phyloP scores from a whole-genome alignment of 2,113 vertebrate species.

The Neoarius graeffei region DNA sequence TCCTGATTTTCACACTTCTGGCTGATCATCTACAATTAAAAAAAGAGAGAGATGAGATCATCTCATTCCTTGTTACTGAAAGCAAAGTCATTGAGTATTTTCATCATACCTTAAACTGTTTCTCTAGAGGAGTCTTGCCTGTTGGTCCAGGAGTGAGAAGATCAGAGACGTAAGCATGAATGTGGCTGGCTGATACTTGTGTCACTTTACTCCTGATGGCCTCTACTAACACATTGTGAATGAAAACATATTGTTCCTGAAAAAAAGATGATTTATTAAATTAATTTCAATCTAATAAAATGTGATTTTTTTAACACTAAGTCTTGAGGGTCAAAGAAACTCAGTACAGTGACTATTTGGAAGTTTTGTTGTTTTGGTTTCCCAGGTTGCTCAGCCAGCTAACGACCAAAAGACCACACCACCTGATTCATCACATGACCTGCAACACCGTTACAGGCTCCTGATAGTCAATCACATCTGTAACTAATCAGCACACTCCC shows the following conservation, averaged over 20 bases:
- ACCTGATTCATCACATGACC: not conserved
- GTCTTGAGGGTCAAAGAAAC: not conserved
- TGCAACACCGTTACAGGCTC: not conserved
- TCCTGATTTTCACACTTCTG: slow-evolving; percentile 78
- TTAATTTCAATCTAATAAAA: not conserved
- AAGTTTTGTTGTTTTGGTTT: not conserved
- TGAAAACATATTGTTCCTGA: slow-evolving; percentile 95
- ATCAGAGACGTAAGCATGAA: slow-evolving; percentile 86
- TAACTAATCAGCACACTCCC: not conserved
- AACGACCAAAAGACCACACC: not conserved
- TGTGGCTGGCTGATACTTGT: slow-evolving; percentile 80
- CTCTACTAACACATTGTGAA: slow-evolving; percentile 89
- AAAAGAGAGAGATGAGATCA: not conserved
- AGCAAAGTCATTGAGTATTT: not conserved
- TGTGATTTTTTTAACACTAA: not conserved
- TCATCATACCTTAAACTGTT: slow-evolving; percentile 87
- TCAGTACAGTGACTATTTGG: not conserved
- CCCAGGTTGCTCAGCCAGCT: not conserved
- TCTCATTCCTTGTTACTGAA: not conserved
- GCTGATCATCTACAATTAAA: slow-evolving; percentile 79
- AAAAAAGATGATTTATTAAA: not conserved
- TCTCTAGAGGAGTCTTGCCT: slow-evolving; percentile 85
- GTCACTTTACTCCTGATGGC: slow-evolving; percentile 88
- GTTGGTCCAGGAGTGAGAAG: slow-evolving; percentile 84
- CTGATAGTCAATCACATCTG: not conserved